Evolutionary conservation across 2,113 vertebrate species (phyloP).

Genomic region (Sapayoa aenigma): DNA sequence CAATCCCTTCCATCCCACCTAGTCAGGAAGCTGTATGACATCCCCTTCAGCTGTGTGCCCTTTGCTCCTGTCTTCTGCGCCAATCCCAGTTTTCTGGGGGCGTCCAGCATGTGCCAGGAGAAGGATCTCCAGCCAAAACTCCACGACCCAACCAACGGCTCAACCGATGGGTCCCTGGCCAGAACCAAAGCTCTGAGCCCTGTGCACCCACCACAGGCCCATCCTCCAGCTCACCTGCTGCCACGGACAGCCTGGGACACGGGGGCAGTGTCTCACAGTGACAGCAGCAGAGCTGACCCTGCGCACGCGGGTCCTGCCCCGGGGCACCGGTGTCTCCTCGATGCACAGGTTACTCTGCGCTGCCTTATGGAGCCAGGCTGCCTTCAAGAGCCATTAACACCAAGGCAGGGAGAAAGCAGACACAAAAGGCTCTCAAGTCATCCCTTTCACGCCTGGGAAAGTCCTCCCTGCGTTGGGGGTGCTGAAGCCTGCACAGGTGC

Average conservation of each 20-base stretch:
- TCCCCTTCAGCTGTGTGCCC: too few relatives aligned
- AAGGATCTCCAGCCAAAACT: background rate
- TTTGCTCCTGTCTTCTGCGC: background rate
- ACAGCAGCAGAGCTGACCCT: background rate
- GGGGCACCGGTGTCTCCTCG: background rate
- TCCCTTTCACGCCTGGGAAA: background rate
- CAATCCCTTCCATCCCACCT: background rate
- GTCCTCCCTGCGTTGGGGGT: background rate
- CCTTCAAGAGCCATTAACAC: slow-evolving; percentile 76
- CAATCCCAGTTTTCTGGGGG: fast-evolving
- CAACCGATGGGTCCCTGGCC: fast-evolving
- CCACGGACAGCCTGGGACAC: background rate
- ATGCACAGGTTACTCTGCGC: background rate
- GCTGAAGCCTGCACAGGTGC: background rate
- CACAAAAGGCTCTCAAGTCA: background rate
- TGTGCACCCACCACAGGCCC: fast-evolving
- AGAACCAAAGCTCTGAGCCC: background rate
- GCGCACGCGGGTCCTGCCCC: background rate
- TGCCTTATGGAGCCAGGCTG: slow-evolving; percentile 53
- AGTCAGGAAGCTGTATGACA: background rate
- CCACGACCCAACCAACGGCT: fast-evolving
- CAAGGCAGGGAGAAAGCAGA: background rate
- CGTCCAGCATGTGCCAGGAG: fast-evolving
- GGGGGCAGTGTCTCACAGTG: fast-evolving
- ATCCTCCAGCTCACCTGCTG: background rate